Base-by-base conservation (phyloP, 2,797 vertebrate genomes). In the Limnodromus scolopaceus region DNA sequence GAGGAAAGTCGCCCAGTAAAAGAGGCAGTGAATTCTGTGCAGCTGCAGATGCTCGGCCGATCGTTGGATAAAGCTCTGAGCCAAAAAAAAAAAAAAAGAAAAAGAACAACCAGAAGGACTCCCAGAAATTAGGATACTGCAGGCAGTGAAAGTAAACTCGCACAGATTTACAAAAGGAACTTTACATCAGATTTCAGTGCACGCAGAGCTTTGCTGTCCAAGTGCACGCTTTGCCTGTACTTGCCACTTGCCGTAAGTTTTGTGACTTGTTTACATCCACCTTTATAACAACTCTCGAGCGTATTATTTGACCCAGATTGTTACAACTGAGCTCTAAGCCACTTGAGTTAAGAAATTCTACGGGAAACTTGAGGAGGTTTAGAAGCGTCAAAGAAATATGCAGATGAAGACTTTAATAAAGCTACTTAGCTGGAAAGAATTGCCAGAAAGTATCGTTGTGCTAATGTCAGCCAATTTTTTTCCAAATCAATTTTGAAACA, bases 401-500 rank as follows among this genome's bases (percentile, higher is more conserved):
- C 48, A 83, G 51, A 68, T 22, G 16, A 27, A 87, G 53, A 63
- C 20, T 48, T 95, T 27, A 82, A 20, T 79, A 84, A 89, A 89
- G 66, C 74, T 91, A 32, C 83, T 76, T 72, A 90, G 66, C 77
- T 74, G 58, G 70, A 79, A 93, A 82, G 88, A 93, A 79, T 24
- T 84, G 51, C 77, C 88, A 89, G 63, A 84, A 89, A 82, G 39
- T 32, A 51, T 79, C 55, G 91, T 57, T 58, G 54, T 51, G 51
- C 81, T 89, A 58, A 74, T 4, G 17, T 76, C 86, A 91, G 86
- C 70, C 36, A 48, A 27, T 46, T 46, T 79, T 79, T 89, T 87
- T 89, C 70, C 70, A 69, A 93, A 80, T 79, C 72, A 55, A 82
- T 92, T 95, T 79, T 91, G 74, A 94, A 93, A 84, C 51, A 82